Base-by-base conservation (phyloP, 1,140 invertebrate species). In the Harpegnathos saltator region DNA sequence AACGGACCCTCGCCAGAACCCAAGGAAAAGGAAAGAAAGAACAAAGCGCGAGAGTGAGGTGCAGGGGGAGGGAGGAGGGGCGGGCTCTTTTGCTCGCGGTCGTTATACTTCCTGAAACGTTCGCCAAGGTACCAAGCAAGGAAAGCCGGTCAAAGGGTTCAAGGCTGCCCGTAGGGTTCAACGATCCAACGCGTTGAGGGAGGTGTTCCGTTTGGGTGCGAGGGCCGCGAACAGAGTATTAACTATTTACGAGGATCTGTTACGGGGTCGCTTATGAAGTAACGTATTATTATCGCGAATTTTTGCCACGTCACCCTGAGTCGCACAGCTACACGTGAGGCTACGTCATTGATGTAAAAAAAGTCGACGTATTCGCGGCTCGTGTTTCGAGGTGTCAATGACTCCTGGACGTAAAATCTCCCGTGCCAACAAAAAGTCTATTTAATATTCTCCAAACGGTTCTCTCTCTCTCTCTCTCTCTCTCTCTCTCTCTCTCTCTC, bases 91-190 rank as follows among this genome's bases (percentile, higher is more conserved):
- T 83, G 81, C 80, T 71, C 59, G 74, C 48, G 87, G 83, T 89
- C 87, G 73, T 89, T 89, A 85, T 87, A 89, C 88, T 89, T 89
- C 87, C 87, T 85, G 84, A 87, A 89, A 89, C 78, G 73, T 89
- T 52, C 73, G 61, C 73, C 83, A 89, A 89, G 87, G 81, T 86
- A 89, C 81, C 65, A 1, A 69, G 75, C 82, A 86, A 89, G 88
- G 87, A 89, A 89, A 89, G 86, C 87, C 84, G 77, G 88, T 88
- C 77, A 82, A 86, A 88, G 87, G 69, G 87, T 89, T 89, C 88
- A 89, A 89, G 87, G 87, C 69, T 89, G 87, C 80, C 38, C 50
- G 15, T 81, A 65, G 52, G 59, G 87, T 89, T 89, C 83, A 89
- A 89, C 54, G 86, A 85, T 88, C 87, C 69, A 74, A 48, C 66